phyloP scores from a whole-genome alignment of 2,888 invertebrate genomes.

The Hoplodrina blanda region DNA sequence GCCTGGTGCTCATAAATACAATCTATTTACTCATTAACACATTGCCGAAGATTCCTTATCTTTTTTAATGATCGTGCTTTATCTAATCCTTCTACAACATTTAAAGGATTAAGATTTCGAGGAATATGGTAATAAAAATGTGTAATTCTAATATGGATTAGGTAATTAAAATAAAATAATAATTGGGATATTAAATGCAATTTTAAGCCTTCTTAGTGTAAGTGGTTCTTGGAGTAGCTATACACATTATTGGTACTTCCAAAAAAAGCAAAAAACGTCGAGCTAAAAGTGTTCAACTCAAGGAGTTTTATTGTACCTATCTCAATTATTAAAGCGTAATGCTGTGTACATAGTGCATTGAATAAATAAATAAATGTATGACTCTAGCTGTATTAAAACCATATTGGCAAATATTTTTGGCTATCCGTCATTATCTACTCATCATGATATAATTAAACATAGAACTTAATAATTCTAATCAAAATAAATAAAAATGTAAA shows the following conservation, averaged over 20 bases:
- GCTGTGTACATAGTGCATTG: no score
- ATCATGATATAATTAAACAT: no score
- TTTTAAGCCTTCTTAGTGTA: background rate
- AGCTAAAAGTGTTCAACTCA: background rate
- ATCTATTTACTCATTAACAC: conserved; percentile 26
- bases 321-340: no score
- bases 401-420: no score
- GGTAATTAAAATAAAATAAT: background rate
- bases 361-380: no score
- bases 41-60: conserved; percentile 44
- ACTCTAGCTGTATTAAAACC: background rate
- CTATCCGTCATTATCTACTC: no score
- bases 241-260: no score
- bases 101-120: conserved; percentile 52
- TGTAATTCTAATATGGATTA: conserved; percentile 23
- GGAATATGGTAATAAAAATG: conserved; percentile 24
- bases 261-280: no score
- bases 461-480: no score
- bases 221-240: background rate
- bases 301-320: background rate
- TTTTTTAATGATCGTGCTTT: conserved; percentile 44
- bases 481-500: background rate
- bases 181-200: background rate
- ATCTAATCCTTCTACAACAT: conserved; percentile 60
- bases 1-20: conserved; percentile 24